Conservation (phyloP, 2,888 invertebrate genomes). For the Cephus pulcher region DNA sequence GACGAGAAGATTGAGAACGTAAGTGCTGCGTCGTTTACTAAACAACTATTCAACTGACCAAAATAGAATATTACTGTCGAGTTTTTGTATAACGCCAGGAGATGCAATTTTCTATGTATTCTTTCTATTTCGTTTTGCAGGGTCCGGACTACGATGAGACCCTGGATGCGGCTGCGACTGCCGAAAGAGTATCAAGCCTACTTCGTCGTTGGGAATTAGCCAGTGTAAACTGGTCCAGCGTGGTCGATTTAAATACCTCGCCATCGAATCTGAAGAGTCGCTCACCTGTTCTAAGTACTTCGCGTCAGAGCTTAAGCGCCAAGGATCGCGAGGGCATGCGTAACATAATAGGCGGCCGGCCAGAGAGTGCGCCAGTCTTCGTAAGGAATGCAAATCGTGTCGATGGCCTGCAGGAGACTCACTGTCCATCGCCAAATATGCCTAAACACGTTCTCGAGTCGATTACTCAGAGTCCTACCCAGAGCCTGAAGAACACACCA, state of each 20-base stretch:
- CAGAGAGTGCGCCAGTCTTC: constrained; percentile 60
- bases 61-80: too few species aligned
- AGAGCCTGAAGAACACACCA: constrained; percentile 53
- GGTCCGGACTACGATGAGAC: constrained; percentile 86
- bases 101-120: too few species aligned
- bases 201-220: constrained; percentile 84
- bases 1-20: constrained; percentile 93
- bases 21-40: constrained; percentile 54
- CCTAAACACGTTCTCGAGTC: constrained; percentile 60
- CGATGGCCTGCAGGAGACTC: constrained; percentile 55
- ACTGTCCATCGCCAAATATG: constrained; percentile 56
- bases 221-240: constrained; percentile 68
- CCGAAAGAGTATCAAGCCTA: constrained; percentile 75
- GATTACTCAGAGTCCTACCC: constrained; percentile 62
- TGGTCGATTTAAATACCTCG: constrained; percentile 42
- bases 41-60: too few species aligned
- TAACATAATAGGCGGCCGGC: constrained; percentile 60
- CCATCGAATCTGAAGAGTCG: constrained; percentile 19
- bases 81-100: too few species aligned
- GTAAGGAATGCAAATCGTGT: constrained; percentile 56
- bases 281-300: constrained; percentile 27
- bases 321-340: constrained; percentile 61
- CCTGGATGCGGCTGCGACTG: constrained; percentile 76
- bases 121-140: constrained; percentile 62
- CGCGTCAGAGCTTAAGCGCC: constrained; percentile 44